phyloP scores from a whole-genome alignment of 2,888 invertebrate genomes.

The Seira musarum region DNA sequence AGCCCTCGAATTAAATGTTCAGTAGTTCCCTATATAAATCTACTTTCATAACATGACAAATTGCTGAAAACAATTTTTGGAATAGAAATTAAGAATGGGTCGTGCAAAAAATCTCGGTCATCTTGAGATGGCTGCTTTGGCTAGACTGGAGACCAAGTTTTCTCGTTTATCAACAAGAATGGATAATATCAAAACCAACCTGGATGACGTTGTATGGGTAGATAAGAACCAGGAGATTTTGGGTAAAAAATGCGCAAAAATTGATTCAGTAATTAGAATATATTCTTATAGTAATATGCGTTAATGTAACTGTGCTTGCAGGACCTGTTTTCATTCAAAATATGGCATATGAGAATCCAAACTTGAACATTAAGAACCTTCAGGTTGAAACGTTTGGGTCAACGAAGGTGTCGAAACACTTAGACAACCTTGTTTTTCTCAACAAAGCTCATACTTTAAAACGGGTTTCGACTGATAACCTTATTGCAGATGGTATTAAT shows the following conservation, averaged over 20 bases:
- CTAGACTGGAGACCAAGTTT: constrained; percentile 8
- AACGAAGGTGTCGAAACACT: not conserved
- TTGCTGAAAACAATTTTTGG: too few species aligned
- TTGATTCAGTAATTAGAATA: too few species aligned
- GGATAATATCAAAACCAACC: not conserved
- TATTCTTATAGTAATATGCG: too few species aligned
- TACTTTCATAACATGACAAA: too few species aligned
- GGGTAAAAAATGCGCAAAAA: too few species aligned
- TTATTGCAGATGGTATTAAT: constrained; percentile 22
- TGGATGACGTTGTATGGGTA: constrained; percentile 21
- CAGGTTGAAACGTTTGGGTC: constrained; percentile 16
- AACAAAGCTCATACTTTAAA: constrained; percentile 6
- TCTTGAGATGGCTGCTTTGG: constrained; percentile 18
- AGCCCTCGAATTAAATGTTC: too few species aligned
- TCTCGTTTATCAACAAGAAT: not conserved
- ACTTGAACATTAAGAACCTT: constrained; percentile 8
- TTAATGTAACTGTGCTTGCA: too few species aligned
- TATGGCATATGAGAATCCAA: not conserved
- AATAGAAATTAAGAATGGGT: constrained; percentile 27
- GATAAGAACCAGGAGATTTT: constrained; percentile 12
- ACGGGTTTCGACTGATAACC: not conserved
- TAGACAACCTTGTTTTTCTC: constrained; percentile 31
- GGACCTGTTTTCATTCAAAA: constrained; percentile 2
- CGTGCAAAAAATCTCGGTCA: constrained; percentile 25
- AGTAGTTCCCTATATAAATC: too few species aligned